These are phyloP conservation scores for Marcusenius ussheri DNA, from an alignment of 2,113 vertebrate genomes.

Conservation along the genomic window DNA sequence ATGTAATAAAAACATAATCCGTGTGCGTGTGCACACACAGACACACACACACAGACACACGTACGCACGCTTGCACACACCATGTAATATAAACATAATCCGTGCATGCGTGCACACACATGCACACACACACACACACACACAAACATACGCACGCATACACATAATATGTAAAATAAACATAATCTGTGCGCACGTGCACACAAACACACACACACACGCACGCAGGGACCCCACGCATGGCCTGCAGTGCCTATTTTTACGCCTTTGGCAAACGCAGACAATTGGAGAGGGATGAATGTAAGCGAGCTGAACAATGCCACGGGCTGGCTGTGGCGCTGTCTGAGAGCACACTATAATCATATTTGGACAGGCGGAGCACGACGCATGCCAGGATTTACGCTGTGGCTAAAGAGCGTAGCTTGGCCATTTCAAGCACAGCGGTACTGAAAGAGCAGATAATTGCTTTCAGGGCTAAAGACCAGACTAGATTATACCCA, in stretches of 20 bases:
- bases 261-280: slow-evolving; percentile 53
- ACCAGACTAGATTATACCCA: slow-evolving; percentile 71
- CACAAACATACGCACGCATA: not conserved
- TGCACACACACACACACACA: not conserved
- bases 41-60: slow-evolving; percentile 13
- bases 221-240: slow-evolving; percentile 4
- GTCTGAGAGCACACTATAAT: slow-evolving; percentile 64
- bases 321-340: slow-evolving; percentile 62
- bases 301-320: slow-evolving; percentile 63
- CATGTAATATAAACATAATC: too few relatives aligned
- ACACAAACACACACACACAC: not conserved
- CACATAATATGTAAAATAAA: not conserved
- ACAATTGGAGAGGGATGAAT: slow-evolving; percentile 65
- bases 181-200: not conserved
- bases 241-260: slow-evolving; percentile 48
- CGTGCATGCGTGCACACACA: slow-evolving; percentile 8
- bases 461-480: slow-evolving; percentile 66
- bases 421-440: slow-evolving; percentile 68
- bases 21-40: not conserved
- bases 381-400: slow-evolving; percentile 66
- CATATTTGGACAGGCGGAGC: slow-evolving; percentile 68
- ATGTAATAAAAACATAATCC: not conserved
- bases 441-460: slow-evolving; percentile 68
- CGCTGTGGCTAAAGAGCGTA: slow-evolving; percentile 68
- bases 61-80: not conserved